Base-by-base conservation (phyloP, 2,113 vertebrate species). In the Tachycineta bicolor region DNA sequence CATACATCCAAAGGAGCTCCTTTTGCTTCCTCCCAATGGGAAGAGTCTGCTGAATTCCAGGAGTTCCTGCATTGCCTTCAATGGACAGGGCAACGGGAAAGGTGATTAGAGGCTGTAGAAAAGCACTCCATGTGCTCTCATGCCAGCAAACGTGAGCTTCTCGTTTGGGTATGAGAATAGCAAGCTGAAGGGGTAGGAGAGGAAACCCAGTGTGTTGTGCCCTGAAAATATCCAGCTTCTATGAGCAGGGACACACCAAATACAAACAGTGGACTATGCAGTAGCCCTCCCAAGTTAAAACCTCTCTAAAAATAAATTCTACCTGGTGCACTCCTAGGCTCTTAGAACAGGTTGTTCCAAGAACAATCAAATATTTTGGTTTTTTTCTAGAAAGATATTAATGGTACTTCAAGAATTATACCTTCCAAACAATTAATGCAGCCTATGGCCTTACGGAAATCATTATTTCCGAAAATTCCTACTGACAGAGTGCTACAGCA, bases 241-340 rank as follows among this genome's bases (percentile, higher is more conserved):
- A 5, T 59, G 41, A 92, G 62, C 50, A 76, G 50, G n/a, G 41
- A 37, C 56, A 67, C 56, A 46, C 34, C 31, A 79, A 87, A 89
- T 5, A 26, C 16, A 60, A 84, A 53, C 31, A 43, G 31, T 53
- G 37, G 62, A 47, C 71, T 90, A 60, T 80, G 39, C 52, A 94
- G 31, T 2, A 44, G 39, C 22, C 46, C 67, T 80, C 90, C 62
- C 43, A 79, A 94, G 87, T 52, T 86, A 96, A 84, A 91, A 63
- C 5, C 25, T 75, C 93, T 94, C 49, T 71, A 37, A 96, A 95
- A 95, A 86, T 58, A 92, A 33, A 26, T 81, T 95, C 59, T 37
- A 82, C 76, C 83, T 94, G 49, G 24, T n/a, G 9, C 0, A 0
- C 46, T 84, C 23, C 70, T 60, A 75, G 59, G 46, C 34, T 87